Conservation (phyloP, 2,888 invertebrate species). For the Scelioninae gen. 2 region DNA sequence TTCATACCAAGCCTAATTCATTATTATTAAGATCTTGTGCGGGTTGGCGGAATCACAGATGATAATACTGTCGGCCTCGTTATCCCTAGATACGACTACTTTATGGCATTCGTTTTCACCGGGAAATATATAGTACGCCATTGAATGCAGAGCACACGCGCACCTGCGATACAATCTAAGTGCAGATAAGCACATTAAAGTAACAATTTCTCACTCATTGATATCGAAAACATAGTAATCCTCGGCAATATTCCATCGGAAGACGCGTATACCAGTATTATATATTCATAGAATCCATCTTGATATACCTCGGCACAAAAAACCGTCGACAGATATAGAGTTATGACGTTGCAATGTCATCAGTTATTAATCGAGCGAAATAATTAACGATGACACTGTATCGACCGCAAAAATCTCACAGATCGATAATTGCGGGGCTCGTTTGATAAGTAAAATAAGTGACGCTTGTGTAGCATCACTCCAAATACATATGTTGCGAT, state of each 20-base stretch:
- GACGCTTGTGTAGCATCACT: too few species aligned
- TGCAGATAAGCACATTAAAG: conserved; percentile 47
- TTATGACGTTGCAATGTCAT: conserved; percentile 46
- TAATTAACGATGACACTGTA: conserved; percentile 46
- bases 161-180: conserved; percentile 51
- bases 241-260: conserved; percentile 42
- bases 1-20: conserved; percentile 47
- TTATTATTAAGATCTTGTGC: conserved; percentile 51
- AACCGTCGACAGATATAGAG: conserved; percentile 36
- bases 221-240: conserved; percentile 55
- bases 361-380: conserved; percentile 53
- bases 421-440: conserved; percentile 51
- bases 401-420: conserved; percentile 27
- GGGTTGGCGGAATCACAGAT: conserved; percentile 28
- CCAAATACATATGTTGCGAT: too few species aligned
- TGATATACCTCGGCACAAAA: conserved; percentile 22
- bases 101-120: conserved; percentile 43
- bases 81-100: conserved; percentile 47
- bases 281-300: conserved; percentile 54
- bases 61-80: conserved; percentile 55
- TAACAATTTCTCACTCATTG: conserved; percentile 58
- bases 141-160: conserved; percentile 48
- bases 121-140: conserved; percentile 48
- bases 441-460: too few species aligned
- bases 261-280: conserved; percentile 41